Evolutionary conservation across 1,140 invertebrate species (phyloP).

Genomic region (Hydropsyche tenuis): DNA sequence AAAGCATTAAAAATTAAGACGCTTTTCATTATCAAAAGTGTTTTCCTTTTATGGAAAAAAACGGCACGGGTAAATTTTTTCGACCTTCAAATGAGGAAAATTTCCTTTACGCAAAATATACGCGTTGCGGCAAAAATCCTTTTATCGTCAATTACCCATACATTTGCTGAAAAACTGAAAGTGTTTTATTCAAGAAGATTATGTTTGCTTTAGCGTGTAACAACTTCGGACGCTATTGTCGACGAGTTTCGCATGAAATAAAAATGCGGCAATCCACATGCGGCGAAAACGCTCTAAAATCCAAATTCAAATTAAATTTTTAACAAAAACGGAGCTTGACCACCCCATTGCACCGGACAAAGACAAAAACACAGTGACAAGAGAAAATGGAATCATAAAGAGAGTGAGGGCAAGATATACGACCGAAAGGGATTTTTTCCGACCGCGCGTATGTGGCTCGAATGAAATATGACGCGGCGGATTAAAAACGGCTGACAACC

Average conservation of each 20-base stretch:
- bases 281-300: background rate
- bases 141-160: too few species aligned
- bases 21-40: conserved; percentile 20
- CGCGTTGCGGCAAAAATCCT: background rate
- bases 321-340: too few species aligned
- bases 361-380: conserved; percentile 49
- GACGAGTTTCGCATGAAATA: background rate
- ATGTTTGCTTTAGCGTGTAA: background rate
- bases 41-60: background rate
- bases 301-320: background rate
- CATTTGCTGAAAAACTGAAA: too few species aligned
- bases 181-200: background rate
- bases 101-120: background rate
- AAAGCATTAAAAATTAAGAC: conserved; percentile 10
- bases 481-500: background rate
- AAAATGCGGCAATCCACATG: too few species aligned
- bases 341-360: conserved; percentile 27
- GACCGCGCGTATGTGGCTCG: background rate
- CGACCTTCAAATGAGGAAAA: background rate
- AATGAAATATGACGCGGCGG: background rate
- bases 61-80: background rate
- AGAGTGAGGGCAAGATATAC: conserved; percentile 41
- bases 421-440: conserved; percentile 32
- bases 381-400: conserved; percentile 48
- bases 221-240: background rate